Base-by-base conservation (phyloP, 2,113 vertebrate genomes). In the Psephotus haematonotus region DNA sequence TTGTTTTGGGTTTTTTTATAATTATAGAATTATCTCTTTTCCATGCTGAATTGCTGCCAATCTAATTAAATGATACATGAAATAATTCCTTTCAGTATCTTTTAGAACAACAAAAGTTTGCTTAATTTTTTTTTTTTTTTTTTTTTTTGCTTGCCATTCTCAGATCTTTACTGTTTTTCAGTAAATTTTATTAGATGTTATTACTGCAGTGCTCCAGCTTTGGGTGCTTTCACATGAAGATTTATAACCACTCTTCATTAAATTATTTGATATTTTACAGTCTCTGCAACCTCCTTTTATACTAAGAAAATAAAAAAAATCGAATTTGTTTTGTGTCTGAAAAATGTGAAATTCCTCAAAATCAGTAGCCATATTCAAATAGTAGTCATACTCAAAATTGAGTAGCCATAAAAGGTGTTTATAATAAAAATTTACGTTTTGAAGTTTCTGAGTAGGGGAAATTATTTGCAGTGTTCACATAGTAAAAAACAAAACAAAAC, bases 401-500 rank as follows among this genome's bases (percentile, higher is more conserved):
- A 19, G 5, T 49, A 63, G 28, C 2, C 0, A 2, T 3, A 70
- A 11, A 47, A 47, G 6, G 10, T 41, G 1, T 37, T 47, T 37
- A 1, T 22, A 47, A 18, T 31, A 59, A 20, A 53, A 49, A 23
- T 33, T 49, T 70, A 57, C 17, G 33, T 35, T 85, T 85, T 75
- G 5, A n/a, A 7, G 29, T 52, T 72, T 23, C 17, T 65, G 29
- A 39, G 24, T 47, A 55, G 7, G 3, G 9, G 11, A 69, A 64
- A 18, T 22, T 44, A 43, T 37, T 70, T 64, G 5, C 39, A 63
- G 7, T 37, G 8, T 57, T 63, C 3, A 15, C 11, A 53, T 3
- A 43, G 11, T 13, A 17, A 24, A 62, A 46, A 55, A 10, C 25
- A 44, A 23, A 16, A 46, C 24, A 49, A 35, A 70, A 17, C 7